Percentiles rank a stretch among this genome's conserved stretches.
Evolutionary conservation across 2,113 vertebrate species (phyloP).

Genomic region (Poicephalus meyeri): DNA sequence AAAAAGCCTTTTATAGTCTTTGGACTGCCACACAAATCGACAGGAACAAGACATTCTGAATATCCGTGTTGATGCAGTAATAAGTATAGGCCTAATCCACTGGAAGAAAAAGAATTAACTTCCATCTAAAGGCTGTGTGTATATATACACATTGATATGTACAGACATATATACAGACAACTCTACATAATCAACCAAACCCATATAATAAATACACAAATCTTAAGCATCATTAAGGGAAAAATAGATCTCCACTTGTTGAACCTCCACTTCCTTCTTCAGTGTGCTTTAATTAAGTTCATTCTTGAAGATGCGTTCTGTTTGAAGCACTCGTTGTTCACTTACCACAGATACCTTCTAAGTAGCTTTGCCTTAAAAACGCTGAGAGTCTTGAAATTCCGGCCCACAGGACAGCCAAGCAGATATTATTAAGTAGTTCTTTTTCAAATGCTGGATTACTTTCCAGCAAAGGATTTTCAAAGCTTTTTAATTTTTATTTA

Average conservation of each 20-base stretch:
- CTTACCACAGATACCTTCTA: not conserved
- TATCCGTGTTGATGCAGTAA: not conserved
- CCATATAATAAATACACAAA: not conserved
- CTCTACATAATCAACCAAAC: not conserved
- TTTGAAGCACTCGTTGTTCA: not conserved
- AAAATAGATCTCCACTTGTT: not conserved
- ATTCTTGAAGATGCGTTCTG: not conserved
- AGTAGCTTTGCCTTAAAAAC: not conserved
- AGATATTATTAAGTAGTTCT: not conserved
- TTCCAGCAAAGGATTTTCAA: not conserved
- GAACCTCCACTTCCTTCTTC: not conserved
- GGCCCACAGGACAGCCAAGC: not conserved
- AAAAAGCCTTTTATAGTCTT: not conserved
- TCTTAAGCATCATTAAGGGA: not conserved
- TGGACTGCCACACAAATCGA: not conserved
- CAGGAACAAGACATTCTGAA: not conserved
- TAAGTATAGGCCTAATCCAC: not conserved
- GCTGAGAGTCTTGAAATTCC: not conserved
- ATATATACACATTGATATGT: not conserved
- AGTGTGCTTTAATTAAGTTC: not conserved
- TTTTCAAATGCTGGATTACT: not conserved
- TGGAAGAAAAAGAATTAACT: not conserved
- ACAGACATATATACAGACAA: not conserved
- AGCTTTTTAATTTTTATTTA: not conserved
- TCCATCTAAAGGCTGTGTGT: not conserved